Evolutionary conservation across 2,113 vertebrate genomes (phyloP).

Genomic region (Amia ocellicauda): DNA sequence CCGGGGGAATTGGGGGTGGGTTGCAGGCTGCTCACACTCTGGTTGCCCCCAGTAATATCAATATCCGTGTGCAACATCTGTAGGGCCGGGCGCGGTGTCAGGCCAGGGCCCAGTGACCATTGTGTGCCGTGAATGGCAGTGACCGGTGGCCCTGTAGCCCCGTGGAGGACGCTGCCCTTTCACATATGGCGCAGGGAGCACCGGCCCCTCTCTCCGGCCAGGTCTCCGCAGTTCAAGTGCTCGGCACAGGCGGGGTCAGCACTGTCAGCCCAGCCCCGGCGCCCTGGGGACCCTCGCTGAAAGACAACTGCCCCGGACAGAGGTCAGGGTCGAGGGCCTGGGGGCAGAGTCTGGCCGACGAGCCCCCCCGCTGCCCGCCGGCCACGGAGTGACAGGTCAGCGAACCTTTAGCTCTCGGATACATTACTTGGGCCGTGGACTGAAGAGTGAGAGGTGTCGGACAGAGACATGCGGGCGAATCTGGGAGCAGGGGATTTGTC

Average conservation of each 20-base stretch:
- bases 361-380: background rate
- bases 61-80: slow-evolving; percentile 28
- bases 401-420: slow-evolving; percentile 35
- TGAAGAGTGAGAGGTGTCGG: background rate
- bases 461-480: background rate
- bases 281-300: slow-evolving; percentile 41
- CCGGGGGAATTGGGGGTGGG: no score
- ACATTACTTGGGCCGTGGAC: slow-evolving; percentile 27
- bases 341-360: slow-evolving; percentile 27
- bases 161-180: background rate
- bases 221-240: slow-evolving; percentile 37
- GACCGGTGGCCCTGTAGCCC: slow-evolving; percentile 11
- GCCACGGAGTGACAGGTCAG: slow-evolving; percentile 38
- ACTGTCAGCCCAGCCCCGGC: slow-evolving; percentile 28
- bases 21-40: no score
- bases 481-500: background rate
- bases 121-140: slow-evolving; percentile 15
- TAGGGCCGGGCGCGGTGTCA: background rate
- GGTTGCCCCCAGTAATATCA: slow-evolving; percentile 11
- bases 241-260: slow-evolving; percentile 26
- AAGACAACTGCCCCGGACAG: slow-evolving; percentile 18
- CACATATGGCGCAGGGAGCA: background rate
- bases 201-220: slow-evolving; percentile 27
- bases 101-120: background rate
- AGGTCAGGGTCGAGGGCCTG: slow-evolving; percentile 28